Evolutionary conservation across 1,140 invertebrate species (phyloP), one percentile per base, ranked within the genome.

Genomic region (Ruditapes philippinarum): DNA sequence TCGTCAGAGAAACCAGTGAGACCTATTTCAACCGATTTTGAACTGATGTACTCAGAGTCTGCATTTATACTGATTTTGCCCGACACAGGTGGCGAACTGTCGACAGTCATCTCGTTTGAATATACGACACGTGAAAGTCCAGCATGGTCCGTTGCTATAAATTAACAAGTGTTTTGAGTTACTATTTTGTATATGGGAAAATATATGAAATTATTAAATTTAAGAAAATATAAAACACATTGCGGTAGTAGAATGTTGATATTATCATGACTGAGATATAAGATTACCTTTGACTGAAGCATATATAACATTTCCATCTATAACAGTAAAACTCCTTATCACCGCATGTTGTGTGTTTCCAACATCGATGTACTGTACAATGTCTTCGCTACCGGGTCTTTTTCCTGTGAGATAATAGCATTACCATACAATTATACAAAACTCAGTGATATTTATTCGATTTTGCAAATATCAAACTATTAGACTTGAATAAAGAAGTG

Each of bases 81-180:
- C 51, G 25, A 7, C 19, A 31, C 33, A 5, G 91, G 91, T 0
- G 84, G 74, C 2, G 91, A 76, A 17, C 62, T 40, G 68, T 91
- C 91, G 1, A 89, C 19, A 1, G 85, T 40, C n/a, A 90, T 57
- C 4, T 60, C 74, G 22, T 40, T 25, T 2, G 91, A 89, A 3
- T 60, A 68, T 12, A 49, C n/a, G 9, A 76, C 28, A 11, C 79
- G 42, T 7, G 57, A 54, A 5, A 92, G 38, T 36, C 91, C 89
- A 40, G 79, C 89, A 31, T 82, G 62, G 54, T 91, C 89, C 2
- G 80, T 88, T 17, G 70, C 91, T 89, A 83, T 9, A 73, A 80
- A 7, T 60, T 11, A n/a, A n/a, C n/a, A n/a, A n/a, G n/a, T 17
- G 31, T 1, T 14, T 17, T 68, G 68, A 40, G n/a, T 62, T 25